These are phyloP conservation scores for Pygoscelis adeliae DNA, from an alignment of 2,113 vertebrate genomes.

Conservation along the genomic window DNA sequence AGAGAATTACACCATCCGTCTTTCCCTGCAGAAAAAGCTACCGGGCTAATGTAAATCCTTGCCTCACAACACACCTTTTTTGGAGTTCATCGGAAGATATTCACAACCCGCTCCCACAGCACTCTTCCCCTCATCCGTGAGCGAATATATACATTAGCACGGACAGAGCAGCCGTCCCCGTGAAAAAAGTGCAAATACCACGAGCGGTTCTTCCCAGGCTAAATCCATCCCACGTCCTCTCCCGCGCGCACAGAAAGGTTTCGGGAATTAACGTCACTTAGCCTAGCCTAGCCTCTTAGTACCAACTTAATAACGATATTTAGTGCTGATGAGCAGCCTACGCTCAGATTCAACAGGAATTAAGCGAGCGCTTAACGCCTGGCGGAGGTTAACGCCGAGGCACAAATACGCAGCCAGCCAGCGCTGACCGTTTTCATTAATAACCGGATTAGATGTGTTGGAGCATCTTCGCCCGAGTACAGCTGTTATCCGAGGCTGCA, in stretches of 20 bases:
- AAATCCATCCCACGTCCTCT: background rate
- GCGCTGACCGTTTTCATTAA: background rate
- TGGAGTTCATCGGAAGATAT: no score
- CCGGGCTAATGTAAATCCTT: background rate
- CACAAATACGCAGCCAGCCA: background rate
- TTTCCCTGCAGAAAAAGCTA: background rate
- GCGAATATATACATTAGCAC: rapidly evolving
- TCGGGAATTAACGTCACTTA: background rate
- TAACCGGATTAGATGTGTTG: background rate
- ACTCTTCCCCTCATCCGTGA: background rate
- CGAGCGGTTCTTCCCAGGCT: background rate
- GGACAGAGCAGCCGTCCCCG: background rate
- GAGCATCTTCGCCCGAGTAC: background rate
- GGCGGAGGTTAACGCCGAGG: background rate
- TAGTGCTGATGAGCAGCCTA: background rate
- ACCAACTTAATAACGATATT: no score
- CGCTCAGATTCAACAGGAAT: background rate
- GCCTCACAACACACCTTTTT: background rate
- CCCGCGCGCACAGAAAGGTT: background rate
- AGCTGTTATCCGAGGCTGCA: background rate
- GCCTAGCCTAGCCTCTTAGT: background rate
- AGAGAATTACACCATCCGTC: background rate
- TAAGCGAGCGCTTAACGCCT: background rate
- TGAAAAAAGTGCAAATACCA: background rate
- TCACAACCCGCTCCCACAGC: background rate